These are phyloP conservation scores for Fragum fragum DNA, from an alignment of 2,888 invertebrate genomes.

Conservation along the genomic window DNA sequence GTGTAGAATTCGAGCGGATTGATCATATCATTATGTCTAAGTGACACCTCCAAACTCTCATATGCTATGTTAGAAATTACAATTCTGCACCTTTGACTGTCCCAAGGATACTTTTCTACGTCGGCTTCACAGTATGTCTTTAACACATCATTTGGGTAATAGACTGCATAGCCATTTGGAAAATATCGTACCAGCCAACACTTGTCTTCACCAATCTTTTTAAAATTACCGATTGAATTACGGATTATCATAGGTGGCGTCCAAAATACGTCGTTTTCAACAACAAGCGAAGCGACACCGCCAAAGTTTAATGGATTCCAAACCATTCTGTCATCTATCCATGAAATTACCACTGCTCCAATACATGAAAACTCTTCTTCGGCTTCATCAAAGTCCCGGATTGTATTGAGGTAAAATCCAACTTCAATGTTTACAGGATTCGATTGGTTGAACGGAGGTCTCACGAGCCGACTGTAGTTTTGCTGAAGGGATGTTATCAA, in stretches of 20 bases:
- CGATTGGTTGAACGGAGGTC: slow-evolving; percentile 21
- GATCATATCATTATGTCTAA: neutral
- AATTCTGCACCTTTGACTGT: slow-evolving; percentile 43
- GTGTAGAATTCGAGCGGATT: slow-evolving; percentile 13
- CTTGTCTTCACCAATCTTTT: slow-evolving; percentile 11
- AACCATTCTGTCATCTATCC: slow-evolving; percentile 42
- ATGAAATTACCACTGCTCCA: neutral
- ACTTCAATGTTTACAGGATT: neutral
- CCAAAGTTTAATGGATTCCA: slow-evolving; percentile 42
- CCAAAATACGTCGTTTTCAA: slow-evolving; percentile 40
- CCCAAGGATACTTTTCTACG: slow-evolving; percentile 46
- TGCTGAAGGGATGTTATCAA: neutral
- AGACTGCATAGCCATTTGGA: slow-evolving; percentile 4
- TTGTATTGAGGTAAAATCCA: slow-evolving; percentile 19
- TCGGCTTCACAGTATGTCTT: slow-evolving; percentile 35
- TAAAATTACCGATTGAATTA: slow-evolving; percentile 13
- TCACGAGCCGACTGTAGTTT: slow-evolving; percentile 1
- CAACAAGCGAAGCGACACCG: slow-evolving; percentile 21
- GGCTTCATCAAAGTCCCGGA: slow-evolving; percentile 49
- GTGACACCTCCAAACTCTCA: slow-evolving; percentile 19
- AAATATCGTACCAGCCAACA: slow-evolving; percentile 7
- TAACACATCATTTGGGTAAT: slow-evolving; percentile 35
- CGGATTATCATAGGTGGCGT: slow-evolving; percentile 36
- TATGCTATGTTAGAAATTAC: slow-evolving; percentile 29
- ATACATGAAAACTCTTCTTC: slow-evolving; percentile 31